Conservation (phyloP, 1,140 invertebrate species). For the Apocrypta bakeri region DNA sequence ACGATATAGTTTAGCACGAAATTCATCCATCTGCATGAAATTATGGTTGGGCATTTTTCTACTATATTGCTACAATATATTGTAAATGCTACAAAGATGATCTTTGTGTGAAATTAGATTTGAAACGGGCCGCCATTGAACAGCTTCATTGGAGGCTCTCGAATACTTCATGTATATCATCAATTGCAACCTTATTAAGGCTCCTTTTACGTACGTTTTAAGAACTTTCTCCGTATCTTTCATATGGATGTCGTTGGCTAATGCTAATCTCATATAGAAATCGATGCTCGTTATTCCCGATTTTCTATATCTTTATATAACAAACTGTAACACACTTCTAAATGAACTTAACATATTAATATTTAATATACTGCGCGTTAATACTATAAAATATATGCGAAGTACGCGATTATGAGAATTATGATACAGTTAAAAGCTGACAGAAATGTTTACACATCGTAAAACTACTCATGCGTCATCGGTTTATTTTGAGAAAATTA, state of each 20-base stretch:
- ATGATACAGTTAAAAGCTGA: too few relatives aligned
- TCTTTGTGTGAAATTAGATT: neutral
- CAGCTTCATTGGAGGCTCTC: neutral
- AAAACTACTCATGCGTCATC: too few relatives aligned
- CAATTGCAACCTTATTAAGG: neutral
- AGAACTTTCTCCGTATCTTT: neutral
- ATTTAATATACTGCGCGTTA: too few relatives aligned
- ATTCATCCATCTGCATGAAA: neutral
- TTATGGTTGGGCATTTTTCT: neutral
- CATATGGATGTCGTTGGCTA: neutral
- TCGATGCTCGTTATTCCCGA: neutral
- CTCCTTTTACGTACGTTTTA: neutral
- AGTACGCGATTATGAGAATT: neutral
- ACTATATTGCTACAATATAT: too few relatives aligned
- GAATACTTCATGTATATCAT: conserved; percentile 3
- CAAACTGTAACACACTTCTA: neutral
- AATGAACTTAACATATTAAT: neutral
- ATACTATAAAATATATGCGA: neutral
- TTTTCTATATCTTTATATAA: neutral
- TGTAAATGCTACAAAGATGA: neutral
- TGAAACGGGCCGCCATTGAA: neutral
- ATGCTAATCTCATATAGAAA: neutral
- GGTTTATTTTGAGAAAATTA: too few relatives aligned
- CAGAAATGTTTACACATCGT: too few relatives aligned
- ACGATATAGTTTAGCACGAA: neutral